phyloP scores from a whole-genome alignment of 1,140 invertebrate genomes.

The Carcinoscorpius rotundicauda region DNA sequence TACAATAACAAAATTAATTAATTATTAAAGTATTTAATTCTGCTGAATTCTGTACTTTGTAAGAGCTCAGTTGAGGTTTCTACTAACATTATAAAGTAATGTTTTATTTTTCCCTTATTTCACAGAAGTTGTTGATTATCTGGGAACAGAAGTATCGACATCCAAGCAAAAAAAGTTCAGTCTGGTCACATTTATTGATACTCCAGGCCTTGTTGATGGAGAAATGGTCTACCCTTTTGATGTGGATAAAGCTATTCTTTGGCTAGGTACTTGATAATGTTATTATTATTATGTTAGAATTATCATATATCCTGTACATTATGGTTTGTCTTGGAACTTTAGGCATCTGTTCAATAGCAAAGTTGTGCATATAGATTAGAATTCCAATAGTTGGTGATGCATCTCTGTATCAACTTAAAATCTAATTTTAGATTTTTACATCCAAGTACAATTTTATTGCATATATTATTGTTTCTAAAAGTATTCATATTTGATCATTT shows the following conservation, averaged over 20 bases:
- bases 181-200: conserved; percentile 49
- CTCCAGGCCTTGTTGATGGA: conserved; percentile 49
- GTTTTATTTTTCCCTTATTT: neutral
- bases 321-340: neutral
- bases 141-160: conserved; percentile 46
- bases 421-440: too few species aligned
- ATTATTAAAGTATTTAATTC: too few species aligned
- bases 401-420: too few species aligned
- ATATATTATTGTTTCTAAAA: too few species aligned
- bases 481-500: too few species aligned
- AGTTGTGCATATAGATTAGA: neutral
- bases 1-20: too few species aligned
- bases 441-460: too few species aligned
- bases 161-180: conserved; percentile 47
- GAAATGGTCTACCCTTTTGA: conserved; percentile 53
- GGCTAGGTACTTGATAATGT: conserved; percentile 37
- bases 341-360: neutral
- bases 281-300: conserved; percentile 1
- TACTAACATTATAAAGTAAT: too few species aligned
- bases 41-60: too few species aligned
- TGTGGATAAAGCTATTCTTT: conserved; percentile 45
- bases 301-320: conserved; percentile 1
- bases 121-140: conserved; percentile 44
- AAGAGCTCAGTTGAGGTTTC: too few species aligned
- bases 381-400: too few species aligned